These are phyloP conservation scores for Liasis olivaceus DNA, from an alignment of 2,797 vertebrate genomes.

Conservation along the genomic window DNA sequence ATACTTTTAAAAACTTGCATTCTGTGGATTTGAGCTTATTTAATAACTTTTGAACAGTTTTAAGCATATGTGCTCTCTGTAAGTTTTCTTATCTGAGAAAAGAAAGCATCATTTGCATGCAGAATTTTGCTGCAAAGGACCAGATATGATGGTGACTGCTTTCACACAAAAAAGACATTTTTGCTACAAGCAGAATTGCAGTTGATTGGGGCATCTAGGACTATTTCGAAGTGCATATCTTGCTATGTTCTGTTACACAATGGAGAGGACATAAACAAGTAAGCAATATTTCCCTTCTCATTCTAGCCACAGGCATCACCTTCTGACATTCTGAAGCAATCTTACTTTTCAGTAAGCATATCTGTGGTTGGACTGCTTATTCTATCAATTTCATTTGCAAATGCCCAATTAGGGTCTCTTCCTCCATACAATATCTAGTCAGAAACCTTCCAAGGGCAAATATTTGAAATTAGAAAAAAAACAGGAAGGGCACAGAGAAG, in stretches of 20 bases:
- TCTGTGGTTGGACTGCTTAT: not conserved
- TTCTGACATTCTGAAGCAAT: not conserved
- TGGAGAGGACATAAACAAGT: not conserved
- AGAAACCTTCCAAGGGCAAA: not conserved
- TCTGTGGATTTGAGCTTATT: not conserved
- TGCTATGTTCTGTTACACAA: not conserved
- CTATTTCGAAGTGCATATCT: not conserved
- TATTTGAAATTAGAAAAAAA: not conserved
- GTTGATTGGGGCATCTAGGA: not conserved
- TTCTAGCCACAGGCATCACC: not conserved
- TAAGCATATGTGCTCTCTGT: not conserved
- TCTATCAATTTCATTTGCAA: not conserved
- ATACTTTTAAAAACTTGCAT: conserved; percentile 27
- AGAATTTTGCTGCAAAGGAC: not conserved
- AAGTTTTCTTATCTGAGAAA: not conserved
- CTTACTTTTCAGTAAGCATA: not conserved
- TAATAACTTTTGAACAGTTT: not conserved
- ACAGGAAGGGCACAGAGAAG: not conserved
- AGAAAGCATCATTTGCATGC: not conserved
- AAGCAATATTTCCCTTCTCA: not conserved
- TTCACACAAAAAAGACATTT: not conserved
- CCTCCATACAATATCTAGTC: not conserved
- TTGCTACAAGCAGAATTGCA: not conserved
- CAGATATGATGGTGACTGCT: not conserved
- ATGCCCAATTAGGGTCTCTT: not conserved